These are phyloP conservation scores for Cassiopea andromeda DNA, from an alignment of 30 jellyfish, hydroid and myxozoan species.

Conservation along the genomic window DNA sequence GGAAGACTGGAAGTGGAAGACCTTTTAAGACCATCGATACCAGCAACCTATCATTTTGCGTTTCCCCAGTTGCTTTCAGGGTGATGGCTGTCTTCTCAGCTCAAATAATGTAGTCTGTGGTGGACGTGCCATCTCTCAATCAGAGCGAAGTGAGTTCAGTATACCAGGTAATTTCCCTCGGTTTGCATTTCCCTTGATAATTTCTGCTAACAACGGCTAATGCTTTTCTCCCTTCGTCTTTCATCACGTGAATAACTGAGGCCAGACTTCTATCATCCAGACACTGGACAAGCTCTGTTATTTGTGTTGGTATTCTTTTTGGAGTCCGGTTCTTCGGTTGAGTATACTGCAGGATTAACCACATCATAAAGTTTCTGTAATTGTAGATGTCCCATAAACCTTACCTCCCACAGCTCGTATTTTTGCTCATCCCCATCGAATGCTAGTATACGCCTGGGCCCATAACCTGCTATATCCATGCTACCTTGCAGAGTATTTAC, in stretches of 20 bases:
- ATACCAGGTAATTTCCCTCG: slow-evolving; percentile 10
- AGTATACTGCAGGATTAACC: not conserved
- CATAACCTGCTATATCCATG: slow-evolving; percentile 37
- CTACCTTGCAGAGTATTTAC: not conserved
- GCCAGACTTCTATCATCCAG: slow-evolving; percentile 28
- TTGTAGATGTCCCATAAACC: slow-evolving; percentile 18
- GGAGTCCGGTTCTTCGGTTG: not conserved
- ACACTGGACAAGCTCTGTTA: slow-evolving; percentile 29
- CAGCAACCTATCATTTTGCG: slow-evolving; percentile 20
- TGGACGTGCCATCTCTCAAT: slow-evolving; percentile 14
- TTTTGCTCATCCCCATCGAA: slow-evolving; percentile 47
- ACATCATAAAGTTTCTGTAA: slow-evolving; percentile 17
- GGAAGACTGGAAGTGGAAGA: too few species aligned
- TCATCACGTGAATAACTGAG: slow-evolving; percentile 8
- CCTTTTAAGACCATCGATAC: slow-evolving; percentile 46
- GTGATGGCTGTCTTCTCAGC: slow-evolving; percentile 33
- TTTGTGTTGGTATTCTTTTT: slow-evolving; percentile 11
- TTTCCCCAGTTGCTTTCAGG: slow-evolving; percentile 22
- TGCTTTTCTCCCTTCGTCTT: slow-evolving; percentile 29
- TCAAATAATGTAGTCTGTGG: slow-evolving; percentile 24
- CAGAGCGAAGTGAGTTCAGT: slow-evolving; percentile 37
- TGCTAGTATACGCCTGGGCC: slow-evolving; percentile 46
- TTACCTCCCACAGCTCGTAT: slow-evolving; percentile 49
- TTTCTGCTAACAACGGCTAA: slow-evolving; percentile 7
- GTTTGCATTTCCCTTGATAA: slow-evolving; percentile 20